These are phyloP conservation scores for Notolepis coatsorum DNA, from an alignment of 2,797 vertebrate species.

Conservation along the genomic window DNA sequence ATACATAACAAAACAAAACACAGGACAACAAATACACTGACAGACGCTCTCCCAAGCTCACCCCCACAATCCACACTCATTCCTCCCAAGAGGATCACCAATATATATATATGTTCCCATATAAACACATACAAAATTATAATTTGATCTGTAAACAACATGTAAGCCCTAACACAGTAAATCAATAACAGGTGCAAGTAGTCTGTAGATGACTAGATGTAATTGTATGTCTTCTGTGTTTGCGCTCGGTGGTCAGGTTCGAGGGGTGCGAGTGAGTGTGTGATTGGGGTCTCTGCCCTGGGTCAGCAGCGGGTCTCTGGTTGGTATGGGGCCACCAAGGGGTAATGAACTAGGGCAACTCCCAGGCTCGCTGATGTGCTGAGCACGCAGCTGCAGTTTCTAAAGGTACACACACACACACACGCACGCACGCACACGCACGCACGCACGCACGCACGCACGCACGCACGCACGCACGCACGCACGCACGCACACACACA, in stretches of 20 bases:
- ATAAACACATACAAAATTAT: no score
- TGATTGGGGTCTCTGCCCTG: conserved; percentile 2
- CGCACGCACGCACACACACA: conserved; percentile 10
- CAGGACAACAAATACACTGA: no score
- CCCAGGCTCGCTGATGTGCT: conserved; percentile 54
- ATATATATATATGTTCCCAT: no score
- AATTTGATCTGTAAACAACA: no score
- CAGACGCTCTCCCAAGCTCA: no score
- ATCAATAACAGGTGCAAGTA: no score
- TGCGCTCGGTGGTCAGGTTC: conserved; percentile 7
- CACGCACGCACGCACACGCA: conserved; percentile 2
- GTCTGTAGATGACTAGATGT: no score
- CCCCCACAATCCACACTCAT: no score
- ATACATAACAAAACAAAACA: no score
- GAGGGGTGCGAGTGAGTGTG: neutral
- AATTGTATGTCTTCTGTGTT: no score
- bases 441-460: conserved; percentile 12
- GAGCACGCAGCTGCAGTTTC: conserved; percentile 50
- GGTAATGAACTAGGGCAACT: conserved; percentile 22
- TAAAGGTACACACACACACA: neutral
- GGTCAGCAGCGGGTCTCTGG: conserved; percentile 10
- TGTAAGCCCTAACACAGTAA: no score
- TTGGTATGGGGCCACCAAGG: neutral
- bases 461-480: neutral
- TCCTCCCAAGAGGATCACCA: no score